These are phyloP conservation scores for Parasteatoda tepidariorum DNA, from an alignment of 1,140 invertebrate species.

Conservation along the genomic window DNA sequence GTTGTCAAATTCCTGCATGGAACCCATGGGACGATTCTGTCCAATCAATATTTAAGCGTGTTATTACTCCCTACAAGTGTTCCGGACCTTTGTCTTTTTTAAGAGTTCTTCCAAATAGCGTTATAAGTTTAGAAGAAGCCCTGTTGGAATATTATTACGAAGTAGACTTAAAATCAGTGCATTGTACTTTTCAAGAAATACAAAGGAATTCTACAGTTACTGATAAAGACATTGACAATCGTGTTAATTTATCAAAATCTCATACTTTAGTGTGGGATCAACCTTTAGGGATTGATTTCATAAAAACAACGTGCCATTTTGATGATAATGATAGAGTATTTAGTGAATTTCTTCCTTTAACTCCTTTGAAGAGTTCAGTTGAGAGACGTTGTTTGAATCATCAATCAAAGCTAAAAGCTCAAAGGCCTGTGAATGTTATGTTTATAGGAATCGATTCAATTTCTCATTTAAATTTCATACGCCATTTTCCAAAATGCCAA, in stretches of 20 bases:
- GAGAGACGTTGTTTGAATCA: constrained; percentile 11
- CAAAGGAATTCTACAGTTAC: not conserved
- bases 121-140: constrained; percentile 36
- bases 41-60: constrained; percentile 71
- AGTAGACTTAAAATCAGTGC: constrained; percentile 9
- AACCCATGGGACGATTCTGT: constrained; percentile 79
- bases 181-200: constrained; percentile 29
- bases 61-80: constrained; percentile 26
- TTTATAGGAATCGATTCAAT: constrained; percentile 66
- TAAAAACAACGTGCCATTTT: constrained; percentile 26
- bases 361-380: constrained; percentile 47
- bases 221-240: constrained; percentile 36
- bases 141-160: constrained; percentile 50
- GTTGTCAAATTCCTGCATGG: constrained; percentile 83
- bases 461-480: constrained; percentile 64
- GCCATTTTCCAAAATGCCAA: constrained; percentile 64
- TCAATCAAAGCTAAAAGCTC: not conserved
- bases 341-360: constrained; percentile 50
- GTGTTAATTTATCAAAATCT: not conserved
- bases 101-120: constrained; percentile 13
- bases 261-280: constrained; percentile 16
- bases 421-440: constrained; percentile 61
- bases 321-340: not conserved
- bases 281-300: constrained; percentile 42
- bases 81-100: constrained; percentile 30